Percentiles rank a stretch among this genome's conserved stretches.
Conservation (phyloP, 2,113 vertebrate genomes). For the Macquaria ambigua region DNA sequence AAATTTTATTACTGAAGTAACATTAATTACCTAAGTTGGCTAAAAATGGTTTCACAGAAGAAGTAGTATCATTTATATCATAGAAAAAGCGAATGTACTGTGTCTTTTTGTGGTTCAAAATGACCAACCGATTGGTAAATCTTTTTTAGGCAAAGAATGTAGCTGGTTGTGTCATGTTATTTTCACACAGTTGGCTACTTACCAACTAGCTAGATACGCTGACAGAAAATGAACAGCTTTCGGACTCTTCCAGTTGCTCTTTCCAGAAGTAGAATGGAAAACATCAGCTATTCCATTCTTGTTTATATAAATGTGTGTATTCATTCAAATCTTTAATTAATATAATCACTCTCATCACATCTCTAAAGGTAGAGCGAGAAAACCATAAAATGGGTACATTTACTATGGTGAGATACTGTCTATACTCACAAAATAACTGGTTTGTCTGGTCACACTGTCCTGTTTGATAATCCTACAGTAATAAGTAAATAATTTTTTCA, state of each 20-base stretch:
- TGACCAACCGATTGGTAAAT: background rate
- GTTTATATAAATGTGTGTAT: background rate
- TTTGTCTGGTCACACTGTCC: background rate
- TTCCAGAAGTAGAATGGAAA: background rate
- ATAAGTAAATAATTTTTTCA: background rate
- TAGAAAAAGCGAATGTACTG: background rate
- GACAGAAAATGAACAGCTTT: background rate
- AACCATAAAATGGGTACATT: background rate
- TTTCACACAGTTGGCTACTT: background rate
- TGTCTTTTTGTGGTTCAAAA: too few relatives aligned
- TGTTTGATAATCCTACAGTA: background rate
- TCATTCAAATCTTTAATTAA: background rate
- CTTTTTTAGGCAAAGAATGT: background rate
- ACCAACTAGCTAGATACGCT: background rate
- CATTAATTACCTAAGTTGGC: background rate
- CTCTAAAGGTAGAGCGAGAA: background rate
- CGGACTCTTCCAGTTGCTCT: background rate
- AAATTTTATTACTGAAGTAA: background rate
- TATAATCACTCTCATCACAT: background rate
- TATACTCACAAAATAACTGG: background rate
- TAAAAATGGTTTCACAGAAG: background rate
- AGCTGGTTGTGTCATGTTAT: background rate
- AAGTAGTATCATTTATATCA: background rate
- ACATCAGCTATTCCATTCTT: background rate
- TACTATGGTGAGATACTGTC: background rate